Percentiles rank a stretch among this genome's conserved stretches.
These are phyloP conservation scores for Parascotia fuliginaria DNA, from an alignment of 2,888 invertebrate genomes.

Conservation along the genomic window DNA sequence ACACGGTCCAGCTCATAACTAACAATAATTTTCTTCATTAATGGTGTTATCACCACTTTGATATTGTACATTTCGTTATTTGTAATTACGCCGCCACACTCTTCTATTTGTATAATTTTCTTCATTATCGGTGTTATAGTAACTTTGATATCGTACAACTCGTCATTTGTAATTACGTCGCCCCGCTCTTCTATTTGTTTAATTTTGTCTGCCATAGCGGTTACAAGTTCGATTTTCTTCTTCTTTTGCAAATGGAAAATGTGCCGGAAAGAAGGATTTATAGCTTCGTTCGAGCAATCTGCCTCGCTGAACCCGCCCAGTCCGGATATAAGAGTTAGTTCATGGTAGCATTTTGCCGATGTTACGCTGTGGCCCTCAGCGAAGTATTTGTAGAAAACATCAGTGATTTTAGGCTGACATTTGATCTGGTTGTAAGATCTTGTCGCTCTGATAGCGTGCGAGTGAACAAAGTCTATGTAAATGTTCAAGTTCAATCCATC, in stretches of 20 bases:
- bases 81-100: constrained; percentile 19
- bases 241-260: constrained; percentile 10
- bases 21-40: constrained; percentile 48
- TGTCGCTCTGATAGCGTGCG: constrained; percentile 39
- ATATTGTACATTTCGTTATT: constrained; percentile 20
- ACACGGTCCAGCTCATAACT: constrained; percentile 38
- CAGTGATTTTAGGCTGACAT: not conserved
- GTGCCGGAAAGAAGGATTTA: constrained; percentile 21
- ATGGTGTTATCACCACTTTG: constrained; percentile 46
- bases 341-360: constrained; percentile 34
- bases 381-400: constrained; percentile 22
- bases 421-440: constrained; percentile 30
- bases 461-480: constrained; percentile 44
- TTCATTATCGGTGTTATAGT: no score
- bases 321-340: constrained; percentile 18
- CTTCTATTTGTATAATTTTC: constrained; percentile 22
- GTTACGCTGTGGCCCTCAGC: constrained; percentile 14
- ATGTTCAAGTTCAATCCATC: constrained; percentile 47
- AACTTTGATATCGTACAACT: no score
- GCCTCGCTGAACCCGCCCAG: constrained; percentile 7
- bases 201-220: no score
- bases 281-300: constrained; percentile 14
- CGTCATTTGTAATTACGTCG: no score
- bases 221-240: constrained; percentile 1
- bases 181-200: no score